phyloP scores from a whole-genome alignment of 1,140 invertebrate genomes.

The Bombus cullumanus region DNA sequence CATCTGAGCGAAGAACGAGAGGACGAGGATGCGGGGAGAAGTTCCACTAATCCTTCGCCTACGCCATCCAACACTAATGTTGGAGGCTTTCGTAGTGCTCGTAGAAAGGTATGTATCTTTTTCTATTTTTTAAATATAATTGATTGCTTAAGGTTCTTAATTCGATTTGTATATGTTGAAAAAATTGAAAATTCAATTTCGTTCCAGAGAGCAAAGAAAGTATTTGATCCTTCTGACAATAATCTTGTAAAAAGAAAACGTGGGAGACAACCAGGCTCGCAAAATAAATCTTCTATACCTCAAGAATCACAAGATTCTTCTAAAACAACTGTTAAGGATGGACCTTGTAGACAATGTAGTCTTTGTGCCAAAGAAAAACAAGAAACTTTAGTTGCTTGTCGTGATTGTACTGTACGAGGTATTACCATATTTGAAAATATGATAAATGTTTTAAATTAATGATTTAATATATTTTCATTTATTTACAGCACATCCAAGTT shows the following conservation, averaged over 20 bases:
- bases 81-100: conserved; percentile 77
- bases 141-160: background rate
- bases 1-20: conserved; percentile 78
- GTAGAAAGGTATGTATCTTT: conserved; percentile 75
- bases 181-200: background rate
- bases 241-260: conserved; percentile 87
- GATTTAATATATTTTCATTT: conserved; percentile 24
- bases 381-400: conserved; percentile 89
- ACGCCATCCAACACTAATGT: conserved; percentile 76
- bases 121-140: background rate
- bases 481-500: conserved; percentile 86
- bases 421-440: conserved; percentile 58
- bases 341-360: conserved; percentile 82
- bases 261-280: conserved; percentile 85
- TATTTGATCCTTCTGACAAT: conserved; percentile 91
- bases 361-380: conserved; percentile 80
- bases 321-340: conserved; percentile 78
- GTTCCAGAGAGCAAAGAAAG: conserved; percentile 86
- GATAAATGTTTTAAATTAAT: background rate
- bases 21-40: conserved; percentile 78
- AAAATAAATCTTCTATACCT: conserved; percentile 81
- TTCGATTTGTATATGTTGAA: background rate
- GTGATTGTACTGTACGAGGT: conserved; percentile 92
- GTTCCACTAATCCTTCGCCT: conserved; percentile 79
- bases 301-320: conserved; percentile 75